Percentiles rank a stretch among this genome's conserved stretches.
Evolutionary conservation across 1,140 invertebrate species (phyloP).

Genomic region (Amphibalanus amphitrite): DNA sequence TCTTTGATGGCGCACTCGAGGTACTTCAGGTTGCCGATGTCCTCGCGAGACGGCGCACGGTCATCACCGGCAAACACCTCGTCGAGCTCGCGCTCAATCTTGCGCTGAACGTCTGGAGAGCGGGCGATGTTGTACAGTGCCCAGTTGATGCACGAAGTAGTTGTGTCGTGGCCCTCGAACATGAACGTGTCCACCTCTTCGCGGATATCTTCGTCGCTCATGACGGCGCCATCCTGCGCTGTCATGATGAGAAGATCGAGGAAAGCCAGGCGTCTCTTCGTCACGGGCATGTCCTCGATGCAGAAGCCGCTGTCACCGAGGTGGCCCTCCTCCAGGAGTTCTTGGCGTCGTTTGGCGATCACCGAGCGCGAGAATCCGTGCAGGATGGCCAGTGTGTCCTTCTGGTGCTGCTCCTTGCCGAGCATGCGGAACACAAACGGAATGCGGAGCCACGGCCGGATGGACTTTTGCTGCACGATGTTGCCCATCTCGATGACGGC

Average conservation of each 20-base stretch:
- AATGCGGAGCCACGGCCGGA: constrained; percentile 9
- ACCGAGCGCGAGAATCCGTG: constrained; percentile 13
- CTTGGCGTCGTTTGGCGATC: constrained; percentile 16
- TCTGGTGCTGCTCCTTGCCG: constrained; percentile 6
- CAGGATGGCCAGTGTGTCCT: not conserved
- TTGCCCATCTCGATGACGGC: constrained; percentile 9
- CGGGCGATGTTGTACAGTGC: constrained; percentile 61
- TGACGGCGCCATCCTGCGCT: constrained; percentile 51
- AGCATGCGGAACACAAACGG: constrained; percentile 1
- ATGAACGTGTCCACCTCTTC: no score
- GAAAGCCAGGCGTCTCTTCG: constrained; percentile 62
- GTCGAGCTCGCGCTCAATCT: constrained; percentile 58
- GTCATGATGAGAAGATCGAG: constrained; percentile 67
- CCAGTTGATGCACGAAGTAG: constrained; percentile 66
- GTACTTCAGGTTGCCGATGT: constrained; percentile 64
- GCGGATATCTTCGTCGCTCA: constrained; percentile 74
- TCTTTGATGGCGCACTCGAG: constrained; percentile 60
- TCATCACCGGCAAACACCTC: constrained; percentile 50
- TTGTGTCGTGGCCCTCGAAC: no score
- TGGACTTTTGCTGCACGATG: not conserved
- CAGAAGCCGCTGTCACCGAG: not conserved
- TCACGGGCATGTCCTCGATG: constrained; percentile 15
- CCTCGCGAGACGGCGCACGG: constrained; percentile 55
- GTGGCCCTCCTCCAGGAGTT: constrained; percentile 15
- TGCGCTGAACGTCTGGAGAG: constrained; percentile 57